Conservation (phyloP, 2,113 vertebrate genomes). For the Hypanus sabinus region DNA sequence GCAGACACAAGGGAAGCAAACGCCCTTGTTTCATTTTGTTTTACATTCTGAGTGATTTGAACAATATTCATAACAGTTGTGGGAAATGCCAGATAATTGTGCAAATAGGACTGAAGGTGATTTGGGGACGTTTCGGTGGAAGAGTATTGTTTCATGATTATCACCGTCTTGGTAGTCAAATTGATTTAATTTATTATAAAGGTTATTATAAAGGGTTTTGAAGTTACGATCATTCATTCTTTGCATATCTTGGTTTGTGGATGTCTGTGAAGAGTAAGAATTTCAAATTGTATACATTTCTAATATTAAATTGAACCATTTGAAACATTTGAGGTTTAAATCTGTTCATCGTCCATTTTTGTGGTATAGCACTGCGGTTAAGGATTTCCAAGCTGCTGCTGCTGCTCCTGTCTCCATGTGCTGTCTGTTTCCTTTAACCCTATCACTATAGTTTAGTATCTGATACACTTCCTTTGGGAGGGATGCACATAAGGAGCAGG, state of each 20-base stretch:
- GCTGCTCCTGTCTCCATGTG: no score
- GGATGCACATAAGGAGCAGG: constrained; percentile 30
- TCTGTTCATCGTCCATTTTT: background rate
- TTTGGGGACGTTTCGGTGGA: background rate
- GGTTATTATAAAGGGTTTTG: no score
- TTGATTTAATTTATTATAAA: background rate
- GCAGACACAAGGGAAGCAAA: background rate
- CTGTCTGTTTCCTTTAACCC: constrained; percentile 68
- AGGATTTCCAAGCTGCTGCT: background rate
- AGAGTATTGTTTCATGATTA: background rate
- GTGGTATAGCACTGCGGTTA: background rate
- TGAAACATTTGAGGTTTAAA: background rate
- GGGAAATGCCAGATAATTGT: background rate
- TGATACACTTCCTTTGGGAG: constrained; percentile 51
- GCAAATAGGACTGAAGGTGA: background rate
- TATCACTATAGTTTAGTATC: constrained; percentile 62
- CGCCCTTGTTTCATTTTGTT: background rate
- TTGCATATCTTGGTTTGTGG: no score
- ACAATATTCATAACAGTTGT: background rate
- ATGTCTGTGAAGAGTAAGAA: no score
- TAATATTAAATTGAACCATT: no score
- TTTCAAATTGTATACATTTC: no score
- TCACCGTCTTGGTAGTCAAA: background rate
- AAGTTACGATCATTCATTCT: no score
- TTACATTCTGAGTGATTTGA: background rate